Evolutionary conservation across 1,140 invertebrate genomes (phyloP).

Genomic region (Camponotus pennsylvanicus): DNA sequence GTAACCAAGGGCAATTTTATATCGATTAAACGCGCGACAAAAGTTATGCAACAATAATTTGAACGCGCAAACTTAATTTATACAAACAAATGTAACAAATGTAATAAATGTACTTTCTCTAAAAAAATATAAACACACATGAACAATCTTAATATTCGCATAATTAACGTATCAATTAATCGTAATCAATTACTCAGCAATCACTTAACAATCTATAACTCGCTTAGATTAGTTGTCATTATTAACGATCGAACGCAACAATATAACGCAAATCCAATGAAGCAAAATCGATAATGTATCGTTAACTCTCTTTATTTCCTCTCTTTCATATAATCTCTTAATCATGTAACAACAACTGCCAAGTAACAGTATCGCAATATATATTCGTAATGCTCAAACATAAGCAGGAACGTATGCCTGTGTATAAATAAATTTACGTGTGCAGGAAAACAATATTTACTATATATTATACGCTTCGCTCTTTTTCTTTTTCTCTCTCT

Average conservation of each 20-base stretch:
- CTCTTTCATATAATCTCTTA: constrained; percentile 46
- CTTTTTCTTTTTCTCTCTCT: no score
- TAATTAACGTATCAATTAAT: not conserved
- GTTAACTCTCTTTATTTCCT: constrained; percentile 66
- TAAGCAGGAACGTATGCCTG: constrained; percentile 29
- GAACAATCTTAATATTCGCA: not conserved
- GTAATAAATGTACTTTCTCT: not conserved
- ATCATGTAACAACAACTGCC: constrained; percentile 58
- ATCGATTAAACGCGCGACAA: constrained; percentile 37
- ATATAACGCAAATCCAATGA: not conserved
- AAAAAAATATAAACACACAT: not conserved
- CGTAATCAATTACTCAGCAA: not conserved
- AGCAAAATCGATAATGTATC: not conserved
- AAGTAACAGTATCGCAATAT: constrained; percentile 63
- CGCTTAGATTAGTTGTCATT: not conserved
- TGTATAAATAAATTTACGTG: constrained; percentile 44
- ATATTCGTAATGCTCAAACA: constrained; percentile 32
- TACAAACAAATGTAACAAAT: not conserved
- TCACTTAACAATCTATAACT: not conserved
- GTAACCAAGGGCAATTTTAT: constrained; percentile 30
- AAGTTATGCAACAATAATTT: not conserved
- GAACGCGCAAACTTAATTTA: not conserved
- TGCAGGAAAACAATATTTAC: constrained; percentile 4
- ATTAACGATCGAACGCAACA: not conserved
- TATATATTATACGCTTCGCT: not conserved